A percentile compares a stretch with the other conserved stretches of the same genome.
phyloP scores from a whole-genome alignment of 1,140 invertebrate genomes.

The Orussus abietinus region DNA sequence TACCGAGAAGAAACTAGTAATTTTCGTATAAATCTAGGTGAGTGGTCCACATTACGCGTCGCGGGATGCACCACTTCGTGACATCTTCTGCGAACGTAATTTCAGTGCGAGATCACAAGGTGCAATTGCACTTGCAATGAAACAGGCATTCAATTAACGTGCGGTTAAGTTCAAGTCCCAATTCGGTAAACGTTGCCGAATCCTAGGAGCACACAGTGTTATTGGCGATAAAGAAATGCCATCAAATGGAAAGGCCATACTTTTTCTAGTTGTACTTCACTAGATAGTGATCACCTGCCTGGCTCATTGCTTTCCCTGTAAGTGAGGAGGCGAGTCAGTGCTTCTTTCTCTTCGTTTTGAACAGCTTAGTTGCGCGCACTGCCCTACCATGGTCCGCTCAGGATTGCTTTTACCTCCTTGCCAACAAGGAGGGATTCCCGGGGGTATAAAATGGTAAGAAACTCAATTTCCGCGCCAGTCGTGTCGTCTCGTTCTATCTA shows the following conservation, averaged over 20 bases:
- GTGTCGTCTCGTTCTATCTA: conserved; percentile 19
- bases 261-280: neutral
- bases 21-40: too few species aligned
- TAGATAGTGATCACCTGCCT: neutral
- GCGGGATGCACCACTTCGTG: too few species aligned
- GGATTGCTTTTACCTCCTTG: conserved; percentile 43
- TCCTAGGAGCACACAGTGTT: too few species aligned
- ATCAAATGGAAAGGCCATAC: neutral
- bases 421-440: conserved; percentile 35
- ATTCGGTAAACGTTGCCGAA: too few species aligned
- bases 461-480: conserved; percentile 29
- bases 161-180: too few species aligned
- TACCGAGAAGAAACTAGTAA: too few species aligned
- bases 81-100: too few species aligned
- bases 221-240: neutral
- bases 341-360: conserved; percentile 39
- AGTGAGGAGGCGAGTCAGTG: conserved; percentile 40
- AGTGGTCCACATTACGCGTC: too few species aligned
- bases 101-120: too few species aligned
- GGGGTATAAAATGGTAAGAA: conserved; percentile 44
- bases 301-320: conserved; percentile 31
- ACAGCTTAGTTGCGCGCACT: conserved; percentile 39
- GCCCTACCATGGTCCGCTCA: conserved; percentile 32
- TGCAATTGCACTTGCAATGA: too few species aligned
- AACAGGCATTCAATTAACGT: too few species aligned